Evolutionary conservation across 2,113 vertebrate species (phyloP).

Genomic region (Anthoscopus minutus): DNA sequence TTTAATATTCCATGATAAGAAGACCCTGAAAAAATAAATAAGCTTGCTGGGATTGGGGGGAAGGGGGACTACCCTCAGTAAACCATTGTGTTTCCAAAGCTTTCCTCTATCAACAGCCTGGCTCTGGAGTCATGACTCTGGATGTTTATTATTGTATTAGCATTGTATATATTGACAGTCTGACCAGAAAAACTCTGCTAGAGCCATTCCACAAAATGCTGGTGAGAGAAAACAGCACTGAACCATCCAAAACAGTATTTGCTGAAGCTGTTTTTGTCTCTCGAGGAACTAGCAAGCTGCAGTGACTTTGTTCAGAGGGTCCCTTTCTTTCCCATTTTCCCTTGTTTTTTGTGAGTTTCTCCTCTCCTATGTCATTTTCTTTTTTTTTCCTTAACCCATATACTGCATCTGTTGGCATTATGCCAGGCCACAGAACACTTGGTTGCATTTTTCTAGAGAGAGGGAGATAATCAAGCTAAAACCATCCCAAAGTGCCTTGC

Average conservation of each 20-base stretch:
- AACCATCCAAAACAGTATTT: neutral
- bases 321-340: neutral
- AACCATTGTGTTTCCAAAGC: slow-evolving; percentile 16
- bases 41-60: neutral
- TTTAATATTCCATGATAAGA: slow-evolving; percentile 13
- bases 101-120: slow-evolving; percentile 2
- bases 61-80: neutral
- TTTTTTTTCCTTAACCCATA: neutral
- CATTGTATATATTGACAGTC: slow-evolving; percentile 29
- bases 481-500: neutral
- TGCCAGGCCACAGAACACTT: neutral
- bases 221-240: neutral
- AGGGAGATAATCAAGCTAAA: neutral
- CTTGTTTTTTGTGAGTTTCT: neutral
- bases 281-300: neutral
- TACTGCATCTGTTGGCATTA: neutral
- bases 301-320: neutral
- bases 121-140: neutral
- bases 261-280: neutral
- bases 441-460: neutral
- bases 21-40: slow-evolving; percentile 42
- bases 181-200: neutral
- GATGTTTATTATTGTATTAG: slow-evolving; percentile 47
- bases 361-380: neutral
- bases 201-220: neutral